These are phyloP conservation scores for Apocheima hispidaria DNA, from an alignment of 2,888 invertebrate genomes.

Conservation along the genomic window DNA sequence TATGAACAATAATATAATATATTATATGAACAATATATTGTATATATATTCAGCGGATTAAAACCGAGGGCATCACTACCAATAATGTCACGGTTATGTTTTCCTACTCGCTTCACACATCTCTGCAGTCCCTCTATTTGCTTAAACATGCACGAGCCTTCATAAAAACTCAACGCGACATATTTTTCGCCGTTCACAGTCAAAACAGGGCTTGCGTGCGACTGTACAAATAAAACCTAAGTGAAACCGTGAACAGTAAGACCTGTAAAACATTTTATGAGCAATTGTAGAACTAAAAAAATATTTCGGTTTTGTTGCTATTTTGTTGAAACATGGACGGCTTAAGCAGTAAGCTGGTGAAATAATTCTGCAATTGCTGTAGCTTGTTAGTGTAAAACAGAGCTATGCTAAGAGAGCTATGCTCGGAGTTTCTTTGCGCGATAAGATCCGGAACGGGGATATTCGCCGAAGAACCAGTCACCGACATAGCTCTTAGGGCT, in stretches of 20 bases:
- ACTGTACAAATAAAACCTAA: constrained; percentile 45
- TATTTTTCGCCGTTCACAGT: constrained; percentile 64
- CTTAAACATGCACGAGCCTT: constrained; percentile 31
- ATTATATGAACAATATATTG: too few species aligned
- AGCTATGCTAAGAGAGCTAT: too few species aligned
- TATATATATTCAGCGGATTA: too few species aligned
- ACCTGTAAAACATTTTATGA: constrained; percentile 46
- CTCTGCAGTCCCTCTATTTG: not conserved
- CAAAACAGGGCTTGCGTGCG: constrained; percentile 62
- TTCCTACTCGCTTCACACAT: too few species aligned
- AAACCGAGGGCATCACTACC: too few species aligned
- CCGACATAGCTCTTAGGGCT: too few species aligned
- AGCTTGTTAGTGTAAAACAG: not conserved
- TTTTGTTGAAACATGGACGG: constrained; percentile 21
- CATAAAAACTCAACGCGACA: constrained; percentile 60
- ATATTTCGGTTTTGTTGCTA: constrained; percentile 42
- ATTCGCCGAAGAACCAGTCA: too few species aligned
- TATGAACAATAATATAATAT: too few species aligned
- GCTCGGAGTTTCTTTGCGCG: too few species aligned
- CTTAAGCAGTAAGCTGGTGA: constrained; percentile 14
- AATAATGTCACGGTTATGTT: too few species aligned
- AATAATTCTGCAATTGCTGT: not conserved
- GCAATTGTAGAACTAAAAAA: constrained; percentile 45
- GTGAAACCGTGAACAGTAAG: constrained; percentile 43
- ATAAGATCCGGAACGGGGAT: too few species aligned